Evolutionary conservation across 2,113 vertebrate species (phyloP).

Genomic region (Pelobates fuscus): DNA sequence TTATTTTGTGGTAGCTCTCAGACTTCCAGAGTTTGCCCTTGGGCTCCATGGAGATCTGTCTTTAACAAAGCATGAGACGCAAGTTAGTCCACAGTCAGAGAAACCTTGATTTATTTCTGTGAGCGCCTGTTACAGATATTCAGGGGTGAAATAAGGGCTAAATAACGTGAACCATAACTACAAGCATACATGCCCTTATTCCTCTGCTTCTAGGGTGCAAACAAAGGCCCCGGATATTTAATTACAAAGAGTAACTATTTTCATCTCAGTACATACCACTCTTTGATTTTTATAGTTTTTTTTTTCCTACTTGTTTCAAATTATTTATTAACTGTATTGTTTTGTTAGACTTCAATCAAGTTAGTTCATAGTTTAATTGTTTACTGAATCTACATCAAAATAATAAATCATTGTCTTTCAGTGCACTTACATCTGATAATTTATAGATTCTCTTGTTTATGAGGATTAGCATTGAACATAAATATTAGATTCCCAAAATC

Average conservation of each 20-base stretch:
- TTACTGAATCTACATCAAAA: no score
- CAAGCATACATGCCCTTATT: no score
- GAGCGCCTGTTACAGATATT: constrained; percentile 12
- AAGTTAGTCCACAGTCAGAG: constrained; percentile 27
- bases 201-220: background rate
- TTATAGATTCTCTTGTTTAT: no score
- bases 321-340: no score
- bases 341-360: no score
- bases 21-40: constrained; percentile 44
- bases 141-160: background rate
- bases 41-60: constrained; percentile 46
- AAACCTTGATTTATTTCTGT: constrained; percentile 47
- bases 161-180: background rate
- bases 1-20: constrained; percentile 36
- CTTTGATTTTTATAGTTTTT: no score
- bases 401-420: no score
- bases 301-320: no score
- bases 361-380: no score
- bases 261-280: background rate
- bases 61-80: constrained; percentile 39
- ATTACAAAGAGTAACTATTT: background rate
- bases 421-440: no score
- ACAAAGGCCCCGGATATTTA: background rate
- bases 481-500: no score
- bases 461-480: no score